These are phyloP conservation scores for Coelogynopora nodosa DNA, from an alignment of 2,888 invertebrate genomes.

Conservation along the genomic window DNA sequence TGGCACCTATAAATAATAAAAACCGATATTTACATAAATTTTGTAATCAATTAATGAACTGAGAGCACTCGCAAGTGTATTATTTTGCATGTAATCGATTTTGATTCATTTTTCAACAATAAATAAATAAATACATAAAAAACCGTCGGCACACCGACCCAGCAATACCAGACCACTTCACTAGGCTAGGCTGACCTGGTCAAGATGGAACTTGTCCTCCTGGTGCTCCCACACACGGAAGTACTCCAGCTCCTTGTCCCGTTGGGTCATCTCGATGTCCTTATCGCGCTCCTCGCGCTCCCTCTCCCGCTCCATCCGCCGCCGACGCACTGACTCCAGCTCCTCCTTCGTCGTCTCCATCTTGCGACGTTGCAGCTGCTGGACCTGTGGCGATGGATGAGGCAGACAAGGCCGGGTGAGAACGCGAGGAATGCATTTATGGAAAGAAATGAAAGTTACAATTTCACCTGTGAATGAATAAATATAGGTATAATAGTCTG, in stretches of 20 bases:
- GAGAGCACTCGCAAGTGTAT: no score
- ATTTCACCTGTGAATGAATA: neutral
- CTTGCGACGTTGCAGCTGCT: slow-evolving; percentile 76
- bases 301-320: slow-evolving; percentile 80
- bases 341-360: slow-evolving; percentile 84
- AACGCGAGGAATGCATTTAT: neutral
- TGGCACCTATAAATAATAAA: no score
- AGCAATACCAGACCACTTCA: no score
- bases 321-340: slow-evolving; percentile 87
- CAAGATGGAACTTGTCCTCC: slow-evolving; percentile 90
- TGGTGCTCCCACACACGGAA: slow-evolving; percentile 88
- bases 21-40: no score
- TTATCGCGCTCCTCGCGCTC: slow-evolving; percentile 66
- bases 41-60: no score
- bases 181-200: neutral
- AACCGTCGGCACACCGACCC: no score
- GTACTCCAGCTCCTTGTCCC: slow-evolving; percentile 83
- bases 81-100: no score
- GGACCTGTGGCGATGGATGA: slow-evolving; percentile 67
- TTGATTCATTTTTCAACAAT: no score
- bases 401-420: neutral
- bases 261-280: slow-evolving; percentile 72
- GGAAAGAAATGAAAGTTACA: neutral
- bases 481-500: neutral
- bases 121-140: no score